phyloP scores from a whole-genome alignment of 1,140 invertebrate genomes.

The Ooceraea biroi region DNA sequence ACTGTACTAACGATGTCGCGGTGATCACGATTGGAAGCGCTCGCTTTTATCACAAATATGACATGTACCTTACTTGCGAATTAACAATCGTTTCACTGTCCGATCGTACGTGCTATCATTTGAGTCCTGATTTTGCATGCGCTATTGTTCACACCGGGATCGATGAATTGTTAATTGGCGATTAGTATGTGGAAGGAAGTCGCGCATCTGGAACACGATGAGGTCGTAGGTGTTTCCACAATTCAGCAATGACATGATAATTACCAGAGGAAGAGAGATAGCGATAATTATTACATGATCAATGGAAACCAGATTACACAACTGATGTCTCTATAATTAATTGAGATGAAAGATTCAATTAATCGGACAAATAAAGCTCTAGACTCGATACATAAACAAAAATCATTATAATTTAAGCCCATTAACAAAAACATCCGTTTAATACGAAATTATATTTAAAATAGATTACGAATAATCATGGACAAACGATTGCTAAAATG shows the following conservation, averaged over 20 bases:
- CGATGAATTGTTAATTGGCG: slow-evolving; percentile 51
- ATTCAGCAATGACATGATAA: not conserved
- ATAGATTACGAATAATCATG: no score
- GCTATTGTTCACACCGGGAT: slow-evolving; percentile 56
- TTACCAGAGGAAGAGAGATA: not conserved
- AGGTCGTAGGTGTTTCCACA: slow-evolving; percentile 4
- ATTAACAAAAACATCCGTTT: no score
- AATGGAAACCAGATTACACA: slow-evolving; percentile 1
- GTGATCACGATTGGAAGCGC: not conserved
- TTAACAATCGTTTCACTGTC: slow-evolving; percentile 38
- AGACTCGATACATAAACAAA: no score
- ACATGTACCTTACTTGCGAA: slow-evolving; percentile 16
- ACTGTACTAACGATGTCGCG: not conserved
- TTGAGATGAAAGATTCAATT: no score
- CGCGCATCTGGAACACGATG: not conserved
- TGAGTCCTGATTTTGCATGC: slow-evolving; percentile 54
- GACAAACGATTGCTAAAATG: no score
- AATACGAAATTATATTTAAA: no score
- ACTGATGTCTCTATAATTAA: not conserved
- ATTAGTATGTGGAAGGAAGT: slow-evolving; percentile 31
- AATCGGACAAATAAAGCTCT: no score
- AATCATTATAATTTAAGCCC: no score
- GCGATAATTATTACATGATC: not conserved
- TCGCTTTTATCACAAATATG: slow-evolving; percentile 9
- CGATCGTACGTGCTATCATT: slow-evolving; percentile 38